These are phyloP conservation scores for Hyperoplus immaculatus DNA, from an alignment of 2,797 vertebrate species.

Conservation along the genomic window DNA sequence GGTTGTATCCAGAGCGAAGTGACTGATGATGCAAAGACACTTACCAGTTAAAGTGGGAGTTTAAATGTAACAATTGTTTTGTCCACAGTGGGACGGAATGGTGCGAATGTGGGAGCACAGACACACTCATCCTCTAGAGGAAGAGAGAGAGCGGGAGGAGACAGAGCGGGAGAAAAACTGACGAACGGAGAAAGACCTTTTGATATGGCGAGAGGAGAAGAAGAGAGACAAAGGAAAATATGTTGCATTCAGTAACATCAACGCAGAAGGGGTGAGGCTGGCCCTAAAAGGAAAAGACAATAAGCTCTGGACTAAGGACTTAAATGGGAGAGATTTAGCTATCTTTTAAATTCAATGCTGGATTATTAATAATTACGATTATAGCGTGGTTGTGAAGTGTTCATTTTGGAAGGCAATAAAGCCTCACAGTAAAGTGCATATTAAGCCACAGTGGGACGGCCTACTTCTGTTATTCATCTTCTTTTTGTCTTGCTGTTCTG, in stretches of 20 bases:
- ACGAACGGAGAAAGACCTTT: slow-evolving; percentile 2
- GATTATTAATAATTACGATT: slow-evolving; percentile 55
- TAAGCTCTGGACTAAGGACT: slow-evolving; percentile 30
- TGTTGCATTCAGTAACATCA: slow-evolving; percentile 44
- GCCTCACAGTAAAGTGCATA: slow-evolving; percentile 30
- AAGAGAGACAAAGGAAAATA: slow-evolving; percentile 31
- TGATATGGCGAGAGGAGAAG: slow-evolving; percentile 5
- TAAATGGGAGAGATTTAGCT: slow-evolving; percentile 40
- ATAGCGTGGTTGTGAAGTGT: slow-evolving; percentile 59
- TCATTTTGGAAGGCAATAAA: slow-evolving; percentile 37
- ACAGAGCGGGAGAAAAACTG: slow-evolving; percentile 71
- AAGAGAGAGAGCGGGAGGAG: slow-evolving; percentile 84
- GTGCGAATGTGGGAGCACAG: slow-evolving; percentile 92
- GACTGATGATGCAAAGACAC: not conserved
- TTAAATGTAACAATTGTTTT: not conserved
- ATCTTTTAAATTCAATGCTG: slow-evolving; percentile 66
- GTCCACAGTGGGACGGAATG: slow-evolving; percentile 91
- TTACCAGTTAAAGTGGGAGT: not conserved
- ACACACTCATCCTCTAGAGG: slow-evolving; percentile 88
- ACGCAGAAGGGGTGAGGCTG: slow-evolving; percentile 7
- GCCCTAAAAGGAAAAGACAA: slow-evolving; percentile 25
- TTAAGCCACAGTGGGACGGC: slow-evolving; percentile 5
- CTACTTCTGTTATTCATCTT: slow-evolving; percentile 24
- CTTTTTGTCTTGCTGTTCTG: slow-evolving; percentile 35
- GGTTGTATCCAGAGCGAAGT: not conserved